Percentiles rank a stretch among this genome's conserved stretches.
Conservation (phyloP, 2,888 invertebrate genomes). For the Rhorus exstirpatorius region DNA sequence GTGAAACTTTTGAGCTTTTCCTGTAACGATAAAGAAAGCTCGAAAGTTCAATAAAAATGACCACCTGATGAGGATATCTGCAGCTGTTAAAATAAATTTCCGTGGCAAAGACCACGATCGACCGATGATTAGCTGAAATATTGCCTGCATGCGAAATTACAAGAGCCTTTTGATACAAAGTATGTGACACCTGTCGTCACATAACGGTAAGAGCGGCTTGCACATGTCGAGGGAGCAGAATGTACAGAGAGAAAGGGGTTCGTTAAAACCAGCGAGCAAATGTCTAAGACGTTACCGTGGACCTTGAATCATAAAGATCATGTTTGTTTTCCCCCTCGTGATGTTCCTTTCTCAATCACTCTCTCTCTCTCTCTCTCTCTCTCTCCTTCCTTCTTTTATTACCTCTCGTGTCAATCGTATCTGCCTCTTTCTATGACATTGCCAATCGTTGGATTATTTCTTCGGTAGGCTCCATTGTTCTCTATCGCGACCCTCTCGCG, state of each 20-base stretch:
- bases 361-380: slow-evolving; percentile 8
- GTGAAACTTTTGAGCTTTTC: too few species aligned
- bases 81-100: too few species aligned
- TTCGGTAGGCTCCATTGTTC: slow-evolving; percentile 55
- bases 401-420: slow-evolving; percentile 21
- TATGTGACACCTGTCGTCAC: slow-evolving; percentile 51
- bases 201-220: too few species aligned
- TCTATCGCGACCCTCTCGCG: background rate
- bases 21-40: too few species aligned
- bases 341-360: background rate
- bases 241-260: slow-evolving; percentile 61
- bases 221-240: too few species aligned
- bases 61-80: too few species aligned
- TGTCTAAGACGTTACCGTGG: slow-evolving; percentile 60
- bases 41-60: too few species aligned
- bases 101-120: too few species aligned
- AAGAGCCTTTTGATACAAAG: slow-evolving; percentile 26
- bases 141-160: too few species aligned
- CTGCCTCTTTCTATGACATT: slow-evolving; percentile 4
- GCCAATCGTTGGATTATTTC: slow-evolving; percentile 39
- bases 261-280: slow-evolving; percentile 61
- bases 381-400: background rate
- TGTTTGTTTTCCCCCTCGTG: slow-evolving; percentile 27
- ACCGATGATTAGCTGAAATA: too few species aligned
- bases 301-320: slow-evolving; percentile 62